Evolutionary conservation across 1,140 invertebrate species (phyloP).

Genomic region (Drosophila navojoa): DNA sequence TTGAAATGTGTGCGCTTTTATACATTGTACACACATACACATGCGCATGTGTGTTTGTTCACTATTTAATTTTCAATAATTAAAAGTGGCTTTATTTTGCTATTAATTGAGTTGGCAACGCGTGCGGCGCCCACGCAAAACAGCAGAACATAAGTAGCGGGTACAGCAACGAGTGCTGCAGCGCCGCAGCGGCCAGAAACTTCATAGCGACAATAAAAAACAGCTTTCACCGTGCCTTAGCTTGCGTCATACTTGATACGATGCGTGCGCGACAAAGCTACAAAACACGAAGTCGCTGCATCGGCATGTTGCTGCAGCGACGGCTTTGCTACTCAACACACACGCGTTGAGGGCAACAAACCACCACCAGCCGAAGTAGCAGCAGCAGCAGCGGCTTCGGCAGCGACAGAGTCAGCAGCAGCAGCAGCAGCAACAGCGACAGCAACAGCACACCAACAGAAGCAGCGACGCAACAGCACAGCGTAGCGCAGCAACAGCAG

Average conservation of each 20-base stretch:
- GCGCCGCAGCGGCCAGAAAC: conserved; percentile 22
- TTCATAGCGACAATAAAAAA: conserved; percentile 48
- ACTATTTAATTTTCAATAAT: conserved; percentile 79
- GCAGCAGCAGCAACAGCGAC: conserved; percentile 36
- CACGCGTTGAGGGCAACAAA: conserved; percentile 49
- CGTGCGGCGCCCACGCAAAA: conserved; percentile 71
- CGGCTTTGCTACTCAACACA: conserved; percentile 56
- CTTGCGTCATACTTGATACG: conserved; percentile 49
- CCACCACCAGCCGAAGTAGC: conserved; percentile 53
- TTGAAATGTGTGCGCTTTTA: conserved; percentile 49
- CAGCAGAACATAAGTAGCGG: conserved; percentile 26
- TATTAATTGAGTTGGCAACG: conserved; percentile 79
- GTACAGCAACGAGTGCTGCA: neutral
- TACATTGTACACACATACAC: neutral
- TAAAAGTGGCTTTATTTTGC: conserved; percentile 51
- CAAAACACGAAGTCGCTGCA: conserved; percentile 48
- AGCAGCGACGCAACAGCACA: conserved; percentile 33
- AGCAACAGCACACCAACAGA: conserved; percentile 12
- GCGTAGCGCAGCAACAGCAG: conserved; percentile 29
- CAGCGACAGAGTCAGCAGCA: conserved; percentile 37
- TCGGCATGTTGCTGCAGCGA: conserved; percentile 46
- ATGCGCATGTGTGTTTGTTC: conserved; percentile 20
- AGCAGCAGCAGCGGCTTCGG: conserved; percentile 3
- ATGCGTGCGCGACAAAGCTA: conserved; percentile 67
- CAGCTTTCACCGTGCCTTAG: conserved; percentile 70